phyloP scores from a whole-genome alignment of 2,888 invertebrate genomes.

The Lasioglossum leucozonium region DNA sequence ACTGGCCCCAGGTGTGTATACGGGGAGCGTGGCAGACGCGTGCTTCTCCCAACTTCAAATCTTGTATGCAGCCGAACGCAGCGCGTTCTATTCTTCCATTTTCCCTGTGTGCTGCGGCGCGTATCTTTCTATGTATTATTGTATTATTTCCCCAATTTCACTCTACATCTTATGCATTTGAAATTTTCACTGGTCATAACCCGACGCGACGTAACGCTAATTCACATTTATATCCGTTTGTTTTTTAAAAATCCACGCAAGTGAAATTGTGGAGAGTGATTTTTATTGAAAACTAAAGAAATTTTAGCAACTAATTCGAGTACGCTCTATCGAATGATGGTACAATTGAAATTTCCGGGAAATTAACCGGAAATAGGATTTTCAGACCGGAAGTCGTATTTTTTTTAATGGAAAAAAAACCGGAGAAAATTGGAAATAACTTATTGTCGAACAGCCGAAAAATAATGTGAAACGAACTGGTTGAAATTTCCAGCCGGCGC shows the following conservation, averaged over 20 bases:
- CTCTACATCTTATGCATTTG: not conserved
- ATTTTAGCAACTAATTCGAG: too few species aligned
- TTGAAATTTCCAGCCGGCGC: constrained; percentile 51
- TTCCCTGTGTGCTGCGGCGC: constrained; percentile 20
- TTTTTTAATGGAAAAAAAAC: too few species aligned
- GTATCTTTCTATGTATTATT: not conserved
- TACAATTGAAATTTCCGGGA: too few species aligned
- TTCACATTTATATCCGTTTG: not conserved
- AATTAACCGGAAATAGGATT: too few species aligned
- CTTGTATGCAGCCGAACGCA: constrained; percentile 56
- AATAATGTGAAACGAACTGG: constrained; percentile 36
- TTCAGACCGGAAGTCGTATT: too few species aligned
- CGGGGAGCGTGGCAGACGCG: constrained; percentile 81
- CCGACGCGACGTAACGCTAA: not conserved
- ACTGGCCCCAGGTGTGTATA: constrained; percentile 82
- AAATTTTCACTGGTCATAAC: not conserved
- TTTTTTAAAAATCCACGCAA: not conserved
- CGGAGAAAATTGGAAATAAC: constrained; percentile 1
- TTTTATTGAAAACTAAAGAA: too few species aligned
- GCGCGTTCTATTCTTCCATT: constrained; percentile 31
- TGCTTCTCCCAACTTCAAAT: constrained; percentile 80
- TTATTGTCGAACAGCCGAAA: constrained; percentile 11
- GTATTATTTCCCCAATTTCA: not conserved
- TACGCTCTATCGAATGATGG: too few species aligned
- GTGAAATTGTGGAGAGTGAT: too few species aligned